phyloP scores from a whole-genome alignment of 2,113 vertebrate genomes.

The Pteronura brasiliensis region DNA sequence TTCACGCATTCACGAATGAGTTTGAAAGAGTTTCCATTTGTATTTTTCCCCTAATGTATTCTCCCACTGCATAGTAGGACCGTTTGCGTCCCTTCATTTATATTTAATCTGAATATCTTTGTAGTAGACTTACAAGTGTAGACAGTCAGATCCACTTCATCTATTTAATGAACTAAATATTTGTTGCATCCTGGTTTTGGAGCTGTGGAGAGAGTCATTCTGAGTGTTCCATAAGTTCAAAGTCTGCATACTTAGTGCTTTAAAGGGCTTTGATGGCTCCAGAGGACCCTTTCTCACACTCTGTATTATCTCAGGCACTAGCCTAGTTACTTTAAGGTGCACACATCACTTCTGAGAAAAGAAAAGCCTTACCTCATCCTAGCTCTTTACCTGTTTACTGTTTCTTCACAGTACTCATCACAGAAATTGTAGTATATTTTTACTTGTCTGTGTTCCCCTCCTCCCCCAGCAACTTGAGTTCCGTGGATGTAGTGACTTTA shows the following conservation, averaged over 20 bases:
- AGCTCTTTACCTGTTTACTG: not conserved
- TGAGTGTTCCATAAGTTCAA: not conserved
- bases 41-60: not conserved
- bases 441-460: not conserved
- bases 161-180: not conserved
- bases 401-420: not conserved
- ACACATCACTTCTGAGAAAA: not conserved
- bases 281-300: not conserved
- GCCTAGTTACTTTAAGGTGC: not conserved
- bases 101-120: constrained; percentile 5
- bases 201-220: not conserved
- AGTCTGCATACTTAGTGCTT: not conserved
- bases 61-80: not conserved
- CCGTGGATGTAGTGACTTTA: not conserved
- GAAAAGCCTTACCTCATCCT: not conserved
- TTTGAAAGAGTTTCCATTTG: constrained; percentile 23
- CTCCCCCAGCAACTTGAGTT: not conserved
- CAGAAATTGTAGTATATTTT: not conserved
- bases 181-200: not conserved
- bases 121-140: not conserved
- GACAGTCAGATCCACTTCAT: not conserved
- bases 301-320: not conserved
- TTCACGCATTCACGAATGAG: not conserved
- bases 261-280: not conserved
- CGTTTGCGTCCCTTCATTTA: not conserved